Base-by-base conservation (phyloP, 2,888 invertebrate species). In the Crocallis elinguaria region DNA sequence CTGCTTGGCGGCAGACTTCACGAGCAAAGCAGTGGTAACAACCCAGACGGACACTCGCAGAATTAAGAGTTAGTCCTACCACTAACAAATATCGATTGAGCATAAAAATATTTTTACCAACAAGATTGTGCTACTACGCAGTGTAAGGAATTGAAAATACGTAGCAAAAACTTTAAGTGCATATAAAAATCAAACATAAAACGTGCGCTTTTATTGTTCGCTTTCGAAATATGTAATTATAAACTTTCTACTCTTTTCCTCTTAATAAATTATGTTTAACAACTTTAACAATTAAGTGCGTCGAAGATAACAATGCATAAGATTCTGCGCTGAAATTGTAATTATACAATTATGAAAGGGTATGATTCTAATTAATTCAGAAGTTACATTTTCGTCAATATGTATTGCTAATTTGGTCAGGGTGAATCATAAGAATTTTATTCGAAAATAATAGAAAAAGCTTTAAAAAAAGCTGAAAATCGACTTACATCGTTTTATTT, bases 181-280 rank as follows among this genome's bases (percentile, higher is more conserved):
- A 46, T 63, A 55, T 60, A 72, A 67, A 73, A 64, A 68, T 64
- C 59, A 65, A 67, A 67, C 67, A 67, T 74, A 57, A 73, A 66
- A 58, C 41, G 12, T 66, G 60, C 54, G 64, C 65, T 46, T 67
- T 61, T 55, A 63, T 66, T 67, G 53, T 64, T 64, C 54, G 65
- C 77, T 75, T 75, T 77, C 71, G 66, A 72, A 75, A 73, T 54
- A 51, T 53, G 59, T 70, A 61, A 64, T 66, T 64, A 69, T 66
- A 59, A 57, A 73, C 74, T 76, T 75, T 75, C 75, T 69, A 53
- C 46, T 16, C 35, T 35, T 43, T 50, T 49, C 46, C 16, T 45
- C 33, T 25, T 13, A 45, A 19, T 54, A 56, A 49, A 29, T 37
- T 36, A 43, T 17, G 37, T 43, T 52, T 30, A 23, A 35, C 19